Conservation (phyloP, 2,797 vertebrate genomes). For the Cygnus olor region DNA sequence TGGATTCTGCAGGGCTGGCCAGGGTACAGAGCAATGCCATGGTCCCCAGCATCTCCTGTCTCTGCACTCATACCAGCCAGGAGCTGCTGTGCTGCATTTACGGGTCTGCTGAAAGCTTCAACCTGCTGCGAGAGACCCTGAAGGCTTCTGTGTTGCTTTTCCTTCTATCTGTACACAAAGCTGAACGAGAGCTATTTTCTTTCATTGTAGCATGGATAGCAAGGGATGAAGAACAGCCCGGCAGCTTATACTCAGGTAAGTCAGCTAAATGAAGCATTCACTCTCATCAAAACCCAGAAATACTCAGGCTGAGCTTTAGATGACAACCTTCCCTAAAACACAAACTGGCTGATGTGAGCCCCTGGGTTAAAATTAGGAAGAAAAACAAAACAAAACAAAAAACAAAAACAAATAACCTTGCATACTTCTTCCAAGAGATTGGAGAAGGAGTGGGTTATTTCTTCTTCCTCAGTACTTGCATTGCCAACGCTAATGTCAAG, state of each 20-base stretch:
- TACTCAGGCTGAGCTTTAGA: neutral
- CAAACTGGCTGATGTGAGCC: neutral
- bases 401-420: neutral
- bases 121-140: neutral
- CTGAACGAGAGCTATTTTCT: neutral
- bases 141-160: neutral
- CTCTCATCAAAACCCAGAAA: neutral
- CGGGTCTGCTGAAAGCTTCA: neutral
- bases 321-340: neutral
- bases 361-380: neutral
- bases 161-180: neutral
- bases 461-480: neutral
- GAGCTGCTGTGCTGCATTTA: neutral
- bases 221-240: neutral
- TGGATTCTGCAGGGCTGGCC: neutral
- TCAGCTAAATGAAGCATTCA: neutral
- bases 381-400: neutral
- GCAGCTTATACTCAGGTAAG: neutral
- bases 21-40: rapidly evolving
- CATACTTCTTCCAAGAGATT: neutral
- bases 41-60: neutral
- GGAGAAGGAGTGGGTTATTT: neutral
- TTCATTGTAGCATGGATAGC: neutral
- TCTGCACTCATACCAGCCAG: rapidly evolving
- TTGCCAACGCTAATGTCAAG: neutral